Conservation (phyloP, 2,797 vertebrate species). For the Sebastes kiyomatsui region DNA sequence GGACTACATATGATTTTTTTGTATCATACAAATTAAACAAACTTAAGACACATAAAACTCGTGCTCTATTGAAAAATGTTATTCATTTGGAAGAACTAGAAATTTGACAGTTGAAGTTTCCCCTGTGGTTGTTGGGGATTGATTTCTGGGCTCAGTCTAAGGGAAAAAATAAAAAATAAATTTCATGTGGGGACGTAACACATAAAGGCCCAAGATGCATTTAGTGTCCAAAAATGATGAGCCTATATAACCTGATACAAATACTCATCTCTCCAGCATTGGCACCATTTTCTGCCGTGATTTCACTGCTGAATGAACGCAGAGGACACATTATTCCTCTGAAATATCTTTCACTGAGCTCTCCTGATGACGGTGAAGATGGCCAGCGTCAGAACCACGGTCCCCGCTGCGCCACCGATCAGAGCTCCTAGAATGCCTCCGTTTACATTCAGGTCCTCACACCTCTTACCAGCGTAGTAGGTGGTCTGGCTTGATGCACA, state of each 20-base stretch:
- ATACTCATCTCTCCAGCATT: background rate
- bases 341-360: slow-evolving; percentile 27
- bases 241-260: background rate
- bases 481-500: slow-evolving; percentile 82
- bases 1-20: background rate
- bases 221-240: background rate
- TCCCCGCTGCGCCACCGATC: slow-evolving; percentile 77
- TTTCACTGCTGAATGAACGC: background rate
- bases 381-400: slow-evolving; percentile 74
- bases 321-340: background rate
- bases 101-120: background rate
- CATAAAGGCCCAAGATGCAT: background rate
- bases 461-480: slow-evolving; percentile 83
- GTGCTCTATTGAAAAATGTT: background rate
- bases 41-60: background rate
- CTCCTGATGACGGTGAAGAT: slow-evolving; percentile 76
- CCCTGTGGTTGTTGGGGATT: background rate
- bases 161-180: background rate
- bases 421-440: slow-evolving; percentile 80
- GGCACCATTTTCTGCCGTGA: background rate
- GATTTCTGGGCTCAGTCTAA: background rate
- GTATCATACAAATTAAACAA: background rate
- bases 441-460: slow-evolving; percentile 80
- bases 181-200: background rate
- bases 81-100: background rate